Conservation (phyloP, 1,140 invertebrate species). For the Leptinotarsa lineolata region DNA sequence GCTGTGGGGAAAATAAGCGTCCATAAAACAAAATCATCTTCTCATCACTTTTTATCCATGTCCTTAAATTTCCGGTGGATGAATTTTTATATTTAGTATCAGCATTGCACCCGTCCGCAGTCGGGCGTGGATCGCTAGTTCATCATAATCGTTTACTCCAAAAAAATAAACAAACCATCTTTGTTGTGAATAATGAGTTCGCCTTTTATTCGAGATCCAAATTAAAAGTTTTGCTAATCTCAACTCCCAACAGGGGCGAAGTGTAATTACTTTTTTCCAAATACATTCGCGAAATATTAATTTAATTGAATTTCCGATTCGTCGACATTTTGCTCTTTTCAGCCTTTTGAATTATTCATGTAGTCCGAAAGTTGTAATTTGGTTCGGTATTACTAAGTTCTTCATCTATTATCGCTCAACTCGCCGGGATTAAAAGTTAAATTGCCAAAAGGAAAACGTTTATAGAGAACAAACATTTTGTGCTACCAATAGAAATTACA, state of each 20-base stretch:
- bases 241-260: neutral
- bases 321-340: neutral
- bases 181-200: too few relatives aligned
- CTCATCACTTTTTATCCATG: too few relatives aligned
- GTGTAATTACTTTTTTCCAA: conserved; percentile 2
- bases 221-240: neutral
- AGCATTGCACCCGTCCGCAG: too few relatives aligned
- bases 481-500: neutral
- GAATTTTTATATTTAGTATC: too few relatives aligned
- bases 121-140: too few relatives aligned
- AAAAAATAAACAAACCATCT: too few relatives aligned
- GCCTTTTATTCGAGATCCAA: neutral
- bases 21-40: too few relatives aligned
- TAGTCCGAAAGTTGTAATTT: neutral
- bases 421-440: conserved; percentile 1
- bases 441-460: conserved; percentile 6
- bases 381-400: neutral
- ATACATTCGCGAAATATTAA: neutral
- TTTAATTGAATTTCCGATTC: neutral
- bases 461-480: neutral
- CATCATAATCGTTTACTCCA: too few relatives aligned
- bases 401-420: neutral
- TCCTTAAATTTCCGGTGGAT: too few relatives aligned
- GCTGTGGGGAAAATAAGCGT: too few relatives aligned
- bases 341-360: conserved; percentile 5